Evolutionary conservation across 2,888 invertebrate genomes (phyloP), one percentile per base, ranked within the genome.

Genomic region (Pseudococcus longispinus): DNA sequence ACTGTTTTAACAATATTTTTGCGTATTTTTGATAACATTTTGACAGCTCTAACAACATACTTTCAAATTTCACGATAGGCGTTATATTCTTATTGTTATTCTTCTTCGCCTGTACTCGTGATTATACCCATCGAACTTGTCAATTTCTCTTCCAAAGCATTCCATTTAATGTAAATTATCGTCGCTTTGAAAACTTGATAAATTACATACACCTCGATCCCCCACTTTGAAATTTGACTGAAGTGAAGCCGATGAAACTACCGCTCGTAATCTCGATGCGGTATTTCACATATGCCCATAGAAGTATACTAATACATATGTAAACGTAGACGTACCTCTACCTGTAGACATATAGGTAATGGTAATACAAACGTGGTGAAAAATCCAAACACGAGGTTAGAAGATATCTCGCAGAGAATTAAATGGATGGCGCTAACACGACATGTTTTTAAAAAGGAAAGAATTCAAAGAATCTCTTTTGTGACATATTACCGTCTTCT

Each of bases 401-500:
- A 84, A 60, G 55, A 84, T 84, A 84, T 60, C 84, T 84, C 60
- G 84, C 60, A 37, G 84, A 84, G 84, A 84, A 84, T 84, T 55
- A 55, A 84, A 84, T 42, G n/a, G 60, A 84, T 60, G 84, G 84
- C 84, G 84, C 84, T 84, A 55, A 84, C 84, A 60, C 46, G 51
- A 60, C 60, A 80, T 42, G 77, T 51, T 84, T 55, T 60, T 15
- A 84, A 84, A 60, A 55, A 84, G 60, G 84, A 84, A 84, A 11
- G 84, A 84, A 84, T 84, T 84, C 32, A 51, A 84, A 84, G 60
- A 84, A 84, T 84, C 55, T 84, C 84, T 55, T 55, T 84, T 84
- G 84, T 84, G 84, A 84, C 84, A 84, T 84, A 84, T 84, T 84
- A 55, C 84, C 84, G 84, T 84, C 84, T 84, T 55, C 37, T 84